Percentiles rank a stretch among this genome's conserved stretches.
phyloP scores from a whole-genome alignment of 2,888 invertebrate genomes.

The Argynnis bischoffii region DNA sequence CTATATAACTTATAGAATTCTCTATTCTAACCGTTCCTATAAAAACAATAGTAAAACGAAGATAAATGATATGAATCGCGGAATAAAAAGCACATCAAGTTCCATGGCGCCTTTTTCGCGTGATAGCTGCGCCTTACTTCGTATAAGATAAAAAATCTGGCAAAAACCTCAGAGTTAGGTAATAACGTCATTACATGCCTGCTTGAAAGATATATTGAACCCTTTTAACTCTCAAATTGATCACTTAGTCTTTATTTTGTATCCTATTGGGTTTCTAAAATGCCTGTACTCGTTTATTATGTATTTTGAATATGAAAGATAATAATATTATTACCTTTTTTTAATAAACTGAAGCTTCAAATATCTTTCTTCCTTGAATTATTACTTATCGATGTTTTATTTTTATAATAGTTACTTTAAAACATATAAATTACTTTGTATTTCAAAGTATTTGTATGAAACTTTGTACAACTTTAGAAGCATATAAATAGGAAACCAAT shows the following conservation, averaged over 20 bases:
- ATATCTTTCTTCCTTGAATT: too few species aligned
- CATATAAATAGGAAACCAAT: too few species aligned
- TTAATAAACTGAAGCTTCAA: too few species aligned
- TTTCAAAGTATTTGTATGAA: too few species aligned
- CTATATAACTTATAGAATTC: conserved; percentile 9
- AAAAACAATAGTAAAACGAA: conserved; percentile 28
- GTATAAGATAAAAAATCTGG: conserved; percentile 22
- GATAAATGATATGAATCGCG: conserved; percentile 25
- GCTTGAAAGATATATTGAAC: conserved; percentile 55
- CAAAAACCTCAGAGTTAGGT: conserved; percentile 21
- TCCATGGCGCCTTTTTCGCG: conserved; percentile 31
- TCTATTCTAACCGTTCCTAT: conserved; percentile 3
- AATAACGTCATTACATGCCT: conserved; percentile 19
- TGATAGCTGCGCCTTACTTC: conserved; percentile 28
- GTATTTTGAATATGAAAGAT: too few species aligned
- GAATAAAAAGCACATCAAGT: conserved; percentile 33
- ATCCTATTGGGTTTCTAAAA: too few species aligned
- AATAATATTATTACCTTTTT: too few species aligned
- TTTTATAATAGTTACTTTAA: too few species aligned
- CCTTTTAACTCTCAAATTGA: conserved; percentile 58
- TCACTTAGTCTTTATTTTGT: not conserved
- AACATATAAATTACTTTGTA: too few species aligned
- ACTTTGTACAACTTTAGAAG: too few species aligned
- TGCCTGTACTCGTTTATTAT: too few species aligned
- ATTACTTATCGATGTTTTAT: too few species aligned